These are phyloP conservation scores for Achatina immaculata DNA, from an alignment of 1,140 invertebrate species.

Conservation along the genomic window DNA sequence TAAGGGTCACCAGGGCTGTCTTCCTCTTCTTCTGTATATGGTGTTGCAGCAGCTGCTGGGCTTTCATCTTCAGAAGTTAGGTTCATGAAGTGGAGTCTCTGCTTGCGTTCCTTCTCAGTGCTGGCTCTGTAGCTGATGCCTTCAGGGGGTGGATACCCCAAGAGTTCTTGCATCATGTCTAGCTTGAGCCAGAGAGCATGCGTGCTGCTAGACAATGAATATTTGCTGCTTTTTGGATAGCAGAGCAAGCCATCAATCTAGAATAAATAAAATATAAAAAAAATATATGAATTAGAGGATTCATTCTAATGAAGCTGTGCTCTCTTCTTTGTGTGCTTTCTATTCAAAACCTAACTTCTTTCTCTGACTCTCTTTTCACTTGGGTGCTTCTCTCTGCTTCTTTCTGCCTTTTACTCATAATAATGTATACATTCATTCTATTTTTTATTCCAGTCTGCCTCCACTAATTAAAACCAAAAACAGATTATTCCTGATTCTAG, in stretches of 20 bases:
- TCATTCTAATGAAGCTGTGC: no score
- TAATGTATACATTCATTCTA: no score
- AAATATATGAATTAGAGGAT: not conserved
- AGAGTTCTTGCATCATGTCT: conserved; percentile 21
- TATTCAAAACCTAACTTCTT: no score
- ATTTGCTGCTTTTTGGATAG: conserved; percentile 13
- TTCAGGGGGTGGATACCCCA: conserved; percentile 14
- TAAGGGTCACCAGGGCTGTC: not conserved
- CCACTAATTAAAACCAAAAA: no score
- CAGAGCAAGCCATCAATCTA: conserved; percentile 26
- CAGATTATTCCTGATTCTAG: no score
- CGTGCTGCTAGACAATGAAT: not conserved
- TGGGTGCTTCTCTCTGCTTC: no score
- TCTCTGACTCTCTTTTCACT: no score
- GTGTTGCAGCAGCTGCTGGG: not conserved
- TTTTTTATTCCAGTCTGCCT: no score
- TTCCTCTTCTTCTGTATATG: not conserved
- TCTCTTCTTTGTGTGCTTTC: no score
- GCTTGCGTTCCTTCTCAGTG: conserved; percentile 27
- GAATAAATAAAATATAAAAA: not conserved
- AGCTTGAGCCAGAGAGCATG: conserved; percentile 23
- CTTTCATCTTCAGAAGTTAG: not conserved
- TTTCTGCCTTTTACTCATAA: no score
- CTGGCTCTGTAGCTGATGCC: conserved; percentile 8
- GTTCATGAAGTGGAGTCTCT: conserved; percentile 12